Conservation (phyloP, 2,888 invertebrate genomes). For the Eumacrocentrus americanus region DNA sequence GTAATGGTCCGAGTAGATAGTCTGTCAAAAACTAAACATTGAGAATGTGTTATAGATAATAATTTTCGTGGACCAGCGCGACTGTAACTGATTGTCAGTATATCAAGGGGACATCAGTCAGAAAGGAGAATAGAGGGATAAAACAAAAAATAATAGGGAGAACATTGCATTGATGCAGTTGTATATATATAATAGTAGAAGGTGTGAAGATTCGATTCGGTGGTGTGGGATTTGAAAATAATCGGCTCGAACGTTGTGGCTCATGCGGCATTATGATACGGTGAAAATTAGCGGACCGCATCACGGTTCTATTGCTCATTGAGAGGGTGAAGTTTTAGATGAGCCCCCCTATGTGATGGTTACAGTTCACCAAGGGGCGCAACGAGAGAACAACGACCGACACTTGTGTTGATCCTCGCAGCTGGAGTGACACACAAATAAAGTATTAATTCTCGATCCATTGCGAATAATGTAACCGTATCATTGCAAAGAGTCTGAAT, state of each 20-base stretch:
- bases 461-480: slow-evolving; percentile 38
- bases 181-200: slow-evolving; percentile 30
- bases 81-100: too few relatives aligned
- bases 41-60: too few relatives aligned
- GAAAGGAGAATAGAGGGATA: not conserved
- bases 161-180: not conserved
- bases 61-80: too few relatives aligned
- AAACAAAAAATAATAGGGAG: too few relatives aligned
- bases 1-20: too few relatives aligned
- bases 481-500: slow-evolving; percentile 14
- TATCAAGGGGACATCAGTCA: not conserved
- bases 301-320: slow-evolving; percentile 38
- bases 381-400: slow-evolving; percentile 39
- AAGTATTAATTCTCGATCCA: slow-evolving; percentile 56
- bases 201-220: slow-evolving; percentile 47
- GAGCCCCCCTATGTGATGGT: slow-evolving; percentile 19
- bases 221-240: slow-evolving; percentile 42
- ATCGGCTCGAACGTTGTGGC: slow-evolving; percentile 52
- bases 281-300: slow-evolving; percentile 56
- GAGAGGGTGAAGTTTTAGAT: slow-evolving; percentile 39
- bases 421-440: slow-evolving; percentile 59
- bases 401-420: slow-evolving; percentile 59
- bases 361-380: slow-evolving; percentile 13
- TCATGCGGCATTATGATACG: slow-evolving; percentile 47
- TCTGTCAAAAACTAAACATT: too few relatives aligned